Evolutionary conservation across 2,888 invertebrate species (phyloP).

Genomic region (Hypercompe scribonia): DNA sequence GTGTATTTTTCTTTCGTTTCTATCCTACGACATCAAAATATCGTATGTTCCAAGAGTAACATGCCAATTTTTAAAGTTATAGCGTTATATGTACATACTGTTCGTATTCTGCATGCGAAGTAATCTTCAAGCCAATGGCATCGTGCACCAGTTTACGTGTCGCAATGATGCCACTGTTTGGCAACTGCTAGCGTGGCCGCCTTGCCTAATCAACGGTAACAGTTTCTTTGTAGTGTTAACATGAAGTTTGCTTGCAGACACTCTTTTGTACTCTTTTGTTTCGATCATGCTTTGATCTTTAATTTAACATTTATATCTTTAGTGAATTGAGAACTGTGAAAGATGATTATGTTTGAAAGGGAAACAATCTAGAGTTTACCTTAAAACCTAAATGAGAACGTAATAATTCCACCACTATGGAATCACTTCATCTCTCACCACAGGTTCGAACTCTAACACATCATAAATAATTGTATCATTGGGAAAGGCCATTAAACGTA

Average conservation of each 20-base stretch:
- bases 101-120: conserved; percentile 7
- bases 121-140: conserved; percentile 22
- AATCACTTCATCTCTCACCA: background rate
- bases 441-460: background rate
- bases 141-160: conserved; percentile 33
- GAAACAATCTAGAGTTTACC: background rate
- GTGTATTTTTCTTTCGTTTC: background rate
- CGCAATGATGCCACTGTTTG: conserved; percentile 43
- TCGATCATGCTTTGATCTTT: conserved; percentile 23
- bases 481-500: background rate
- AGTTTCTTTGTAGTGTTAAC: conserved; percentile 22
- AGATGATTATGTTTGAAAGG: background rate
- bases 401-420: background rate
- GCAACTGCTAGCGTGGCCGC: conserved; percentile 26
- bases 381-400: background rate
- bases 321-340: background rate
- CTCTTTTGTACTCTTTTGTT: conserved; percentile 26
- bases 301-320: background rate
- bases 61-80: background rate
- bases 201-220: conserved; percentile 40
- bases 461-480: background rate
- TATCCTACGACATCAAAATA: background rate
- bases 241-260: conserved; percentile 22
- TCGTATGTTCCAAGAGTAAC: background rate
- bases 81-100: background rate